These are phyloP conservation scores for Gallinago jamesoni DNA, from an alignment of 2,113 vertebrate genomes.

Conservation along the genomic window DNA sequence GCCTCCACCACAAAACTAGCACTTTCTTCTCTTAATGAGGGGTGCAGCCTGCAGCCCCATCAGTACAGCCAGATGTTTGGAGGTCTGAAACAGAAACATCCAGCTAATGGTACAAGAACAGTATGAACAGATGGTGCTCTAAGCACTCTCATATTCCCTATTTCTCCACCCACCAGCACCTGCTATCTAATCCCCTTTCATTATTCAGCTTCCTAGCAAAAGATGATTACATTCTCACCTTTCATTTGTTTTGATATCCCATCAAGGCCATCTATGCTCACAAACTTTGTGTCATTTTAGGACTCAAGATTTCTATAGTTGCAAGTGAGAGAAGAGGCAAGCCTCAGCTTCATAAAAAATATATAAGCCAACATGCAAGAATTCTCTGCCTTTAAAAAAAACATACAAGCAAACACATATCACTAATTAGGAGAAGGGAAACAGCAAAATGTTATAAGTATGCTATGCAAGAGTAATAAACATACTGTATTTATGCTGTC, in stretches of 20 bases:
- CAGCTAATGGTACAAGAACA: not conserved
- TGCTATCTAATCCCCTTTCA: not conserved
- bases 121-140: not conserved
- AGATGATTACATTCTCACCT: not conserved
- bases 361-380: not conserved
- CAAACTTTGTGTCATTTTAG: not conserved
- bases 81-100: not conserved
- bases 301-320: not conserved
- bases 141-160: not conserved
- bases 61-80: not conserved
- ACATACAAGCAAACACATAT: accelerated
- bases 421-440: not conserved
- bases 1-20: not conserved
- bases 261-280: not conserved
- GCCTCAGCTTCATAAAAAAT: not conserved
- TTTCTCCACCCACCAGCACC: not conserved
- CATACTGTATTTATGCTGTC: not conserved
- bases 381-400: not conserved
- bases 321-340: not conserved
- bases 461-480: not conserved
- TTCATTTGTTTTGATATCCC: not conserved
- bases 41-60: not conserved
- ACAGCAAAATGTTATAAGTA: not conserved
- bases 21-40: not conserved
- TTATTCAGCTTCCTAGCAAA: not conserved